Conservation (phyloP, 2,888 invertebrate genomes). For the Sinodicranocentrus sp. region DNA sequence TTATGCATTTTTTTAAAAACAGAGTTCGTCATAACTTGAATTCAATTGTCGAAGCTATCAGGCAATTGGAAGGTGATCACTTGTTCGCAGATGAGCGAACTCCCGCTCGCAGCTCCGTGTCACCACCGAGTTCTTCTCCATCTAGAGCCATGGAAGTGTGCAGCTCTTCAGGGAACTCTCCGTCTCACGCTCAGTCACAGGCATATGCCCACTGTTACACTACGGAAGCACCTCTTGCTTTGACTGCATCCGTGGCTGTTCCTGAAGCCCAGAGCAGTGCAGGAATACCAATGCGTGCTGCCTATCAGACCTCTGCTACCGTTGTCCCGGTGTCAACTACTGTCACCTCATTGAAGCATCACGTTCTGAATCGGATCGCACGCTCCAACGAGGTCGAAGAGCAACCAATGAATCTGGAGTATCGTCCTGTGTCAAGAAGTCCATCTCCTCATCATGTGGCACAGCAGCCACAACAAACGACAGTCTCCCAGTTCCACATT, state of each 20-base stretch:
- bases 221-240: constrained; percentile 61
- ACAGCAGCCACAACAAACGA: constrained; percentile 54
- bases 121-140: constrained; percentile 78
- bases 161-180: constrained; percentile 67
- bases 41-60: constrained; percentile 98
- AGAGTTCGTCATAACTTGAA: constrained; percentile 94
- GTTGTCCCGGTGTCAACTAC: constrained; percentile 70
- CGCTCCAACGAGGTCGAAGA: constrained; percentile 72
- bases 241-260: constrained; percentile 59
- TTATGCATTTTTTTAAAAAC: constrained; percentile 32
- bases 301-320: constrained; percentile 53
- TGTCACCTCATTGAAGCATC: constrained; percentile 75
- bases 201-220: constrained; percentile 17
- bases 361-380: constrained; percentile 74
- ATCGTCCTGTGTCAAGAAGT: constrained; percentile 73
- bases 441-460: constrained; percentile 66
- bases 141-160: constrained; percentile 78
- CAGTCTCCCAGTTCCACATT: constrained; percentile 65
- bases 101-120: constrained; percentile 77
- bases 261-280: constrained; percentile 16
- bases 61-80: constrained; percentile 97
- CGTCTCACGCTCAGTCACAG: constrained; percentile 67
- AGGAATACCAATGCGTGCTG: constrained; percentile 37
- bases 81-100: constrained; percentile 86
- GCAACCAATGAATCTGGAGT: constrained; percentile 76